Conservation (phyloP, 1,140 invertebrate genomes). For the Drosophila bocqueti region DNA sequence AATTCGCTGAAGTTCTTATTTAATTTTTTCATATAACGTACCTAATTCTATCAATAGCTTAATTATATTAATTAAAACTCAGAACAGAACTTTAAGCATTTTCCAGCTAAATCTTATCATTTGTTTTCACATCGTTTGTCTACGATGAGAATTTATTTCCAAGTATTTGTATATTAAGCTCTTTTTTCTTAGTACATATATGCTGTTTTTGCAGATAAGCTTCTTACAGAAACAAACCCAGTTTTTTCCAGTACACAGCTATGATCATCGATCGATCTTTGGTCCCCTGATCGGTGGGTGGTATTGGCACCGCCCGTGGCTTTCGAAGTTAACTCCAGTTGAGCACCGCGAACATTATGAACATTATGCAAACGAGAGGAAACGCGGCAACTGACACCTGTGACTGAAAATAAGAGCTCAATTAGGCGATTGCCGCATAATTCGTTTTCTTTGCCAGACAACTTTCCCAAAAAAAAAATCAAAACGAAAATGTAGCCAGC, state of each 20-base stretch:
- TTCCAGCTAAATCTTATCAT: neutral
- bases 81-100: neutral
- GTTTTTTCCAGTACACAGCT: neutral
- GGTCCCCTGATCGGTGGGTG: conserved; percentile 26
- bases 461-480: conserved; percentile 38
- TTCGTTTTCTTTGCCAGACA: conserved; percentile 17
- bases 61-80: neutral
- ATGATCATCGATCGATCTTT: conserved; percentile 7
- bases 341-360: neutral
- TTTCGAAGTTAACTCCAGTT: conserved; percentile 28
- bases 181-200: neutral
- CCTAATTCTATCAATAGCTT: no score
- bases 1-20: neutral
- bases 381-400: conserved; percentile 29
- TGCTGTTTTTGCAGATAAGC: neutral
- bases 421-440: conserved; percentile 34
- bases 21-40: neutral
- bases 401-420: conserved; percentile 38
- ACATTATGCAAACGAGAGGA: conserved; percentile 40
- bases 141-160: neutral
- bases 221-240: neutral
- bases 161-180: neutral
- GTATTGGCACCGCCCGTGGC: conserved; percentile 26
- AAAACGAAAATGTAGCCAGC: conserved; percentile 23
- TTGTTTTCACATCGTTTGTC: neutral